Evolutionary conservation across 2,888 invertebrate species (phyloP).

Genomic region (Horisme vitalbata): DNA sequence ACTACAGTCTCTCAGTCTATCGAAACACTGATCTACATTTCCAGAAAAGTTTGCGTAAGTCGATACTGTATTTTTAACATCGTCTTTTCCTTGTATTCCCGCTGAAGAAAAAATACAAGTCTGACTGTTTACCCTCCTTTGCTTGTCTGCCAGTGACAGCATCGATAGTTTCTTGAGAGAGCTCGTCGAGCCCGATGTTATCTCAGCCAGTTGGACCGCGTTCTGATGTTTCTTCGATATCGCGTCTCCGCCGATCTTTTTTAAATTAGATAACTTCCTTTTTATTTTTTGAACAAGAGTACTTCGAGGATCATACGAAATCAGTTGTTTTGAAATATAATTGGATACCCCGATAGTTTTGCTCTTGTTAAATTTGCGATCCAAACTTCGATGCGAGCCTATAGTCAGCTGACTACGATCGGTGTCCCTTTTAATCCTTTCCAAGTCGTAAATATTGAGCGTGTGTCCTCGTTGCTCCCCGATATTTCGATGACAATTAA

Average conservation of each 20-base stretch:
- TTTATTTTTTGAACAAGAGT: conserved; percentile 79
- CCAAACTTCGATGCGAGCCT: conserved; percentile 74
- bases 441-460: conserved; percentile 72
- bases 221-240: conserved; percentile 76
- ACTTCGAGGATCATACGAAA: conserved; percentile 75
- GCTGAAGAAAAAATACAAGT: conserved; percentile 70
- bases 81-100: conserved; percentile 66
- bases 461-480: conserved; percentile 68
- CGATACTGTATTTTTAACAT: conserved; percentile 62
- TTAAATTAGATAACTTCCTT: conserved; percentile 76
- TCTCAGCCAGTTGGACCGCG: conserved; percentile 75
- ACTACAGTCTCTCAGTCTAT: conserved; percentile 67
- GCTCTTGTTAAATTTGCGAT: conserved; percentile 73
- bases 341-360: conserved; percentile 75
- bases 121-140: conserved; percentile 71
- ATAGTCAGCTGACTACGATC: conserved; percentile 59
- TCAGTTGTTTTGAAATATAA: conserved; percentile 77
- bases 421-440: conserved; percentile 70
- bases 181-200: conserved; percentile 70
- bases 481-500: conserved; percentile 64
- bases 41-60: conserved; percentile 77
- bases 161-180: conserved; percentile 75
- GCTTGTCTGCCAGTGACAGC: conserved; percentile 75
- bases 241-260: conserved; percentile 75
- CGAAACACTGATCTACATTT: conserved; percentile 78